Conservation (phyloP, 2,888 invertebrate genomes). For the Microplitis manilae region DNA sequence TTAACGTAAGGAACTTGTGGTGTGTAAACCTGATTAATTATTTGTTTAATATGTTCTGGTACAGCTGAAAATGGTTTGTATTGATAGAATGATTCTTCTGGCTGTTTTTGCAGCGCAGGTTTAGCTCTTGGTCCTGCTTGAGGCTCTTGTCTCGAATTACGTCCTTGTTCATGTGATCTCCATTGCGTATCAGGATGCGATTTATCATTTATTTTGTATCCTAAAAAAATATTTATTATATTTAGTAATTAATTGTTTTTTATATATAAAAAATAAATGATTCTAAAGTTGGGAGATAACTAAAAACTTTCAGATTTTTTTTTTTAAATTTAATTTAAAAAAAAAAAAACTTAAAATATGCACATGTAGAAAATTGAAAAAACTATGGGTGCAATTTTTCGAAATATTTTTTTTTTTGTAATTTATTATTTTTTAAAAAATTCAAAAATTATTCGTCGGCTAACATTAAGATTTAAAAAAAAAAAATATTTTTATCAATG, state of each 20-base stretch:
- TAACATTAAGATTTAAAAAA: background rate
- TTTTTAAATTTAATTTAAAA: too few relatives aligned
- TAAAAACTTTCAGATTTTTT: too few relatives aligned
- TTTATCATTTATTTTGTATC: constrained; percentile 62
- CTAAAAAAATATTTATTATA: constrained; percentile 45
- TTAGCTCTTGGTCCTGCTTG: constrained; percentile 14
- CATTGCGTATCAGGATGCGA: constrained; percentile 57
- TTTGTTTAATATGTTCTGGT: constrained; percentile 60
- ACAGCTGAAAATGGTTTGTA: constrained; percentile 62
- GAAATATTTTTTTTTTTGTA: too few relatives aligned
- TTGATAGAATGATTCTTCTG: constrained; percentile 39
- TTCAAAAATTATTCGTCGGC: too few relatives aligned
- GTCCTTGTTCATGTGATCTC: constrained; percentile 51
- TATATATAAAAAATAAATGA: background rate
- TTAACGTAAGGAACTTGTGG: constrained; percentile 63
- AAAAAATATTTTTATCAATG: background rate
- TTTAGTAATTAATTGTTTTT: background rate
- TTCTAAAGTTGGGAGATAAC: too few relatives aligned
- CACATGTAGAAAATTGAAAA: too few relatives aligned
- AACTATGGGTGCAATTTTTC: too few relatives aligned
- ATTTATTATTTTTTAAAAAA: too few relatives aligned
- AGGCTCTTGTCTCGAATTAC: constrained; percentile 40
- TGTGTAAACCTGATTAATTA: constrained; percentile 58
- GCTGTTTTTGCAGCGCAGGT: constrained; percentile 38
- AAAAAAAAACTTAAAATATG: too few relatives aligned